Percentiles rank a stretch among this genome's conserved stretches.
Evolutionary conservation across 2,888 invertebrate genomes (phyloP).

Genomic region (Morpho deidamia): DNA sequence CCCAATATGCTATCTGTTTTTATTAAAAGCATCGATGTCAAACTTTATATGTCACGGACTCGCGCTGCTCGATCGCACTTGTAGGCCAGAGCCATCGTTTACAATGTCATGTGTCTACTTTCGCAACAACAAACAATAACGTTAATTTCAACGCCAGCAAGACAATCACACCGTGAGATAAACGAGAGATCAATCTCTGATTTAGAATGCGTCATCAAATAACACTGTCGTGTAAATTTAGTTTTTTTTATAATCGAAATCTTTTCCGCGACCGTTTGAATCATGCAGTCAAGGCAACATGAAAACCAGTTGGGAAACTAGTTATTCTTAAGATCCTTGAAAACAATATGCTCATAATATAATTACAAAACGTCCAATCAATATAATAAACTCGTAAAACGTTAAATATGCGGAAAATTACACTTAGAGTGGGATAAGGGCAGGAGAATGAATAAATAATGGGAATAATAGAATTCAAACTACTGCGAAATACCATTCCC

Average conservation of each 20-base stretch:
- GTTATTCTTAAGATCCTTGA: constrained; percentile 37
- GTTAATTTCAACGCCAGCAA: constrained; percentile 26
- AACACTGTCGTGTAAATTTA: background rate
- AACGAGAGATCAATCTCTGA: constrained; percentile 7
- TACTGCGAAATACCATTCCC: no score
- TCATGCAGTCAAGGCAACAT: constrained; percentile 21
- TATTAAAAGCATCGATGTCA: constrained; percentile 46
- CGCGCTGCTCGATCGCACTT: constrained; percentile 70
- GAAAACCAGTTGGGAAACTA: constrained; percentile 32
- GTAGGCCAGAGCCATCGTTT: constrained; percentile 70
- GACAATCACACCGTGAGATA: constrained; percentile 15
- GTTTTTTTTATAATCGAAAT: constrained; percentile 10
- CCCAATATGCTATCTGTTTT: constrained; percentile 17
- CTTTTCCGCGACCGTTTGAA: constrained; percentile 19
- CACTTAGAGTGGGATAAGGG: no score
- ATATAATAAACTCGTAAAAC: no score
- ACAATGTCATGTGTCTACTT: constrained; percentile 74
- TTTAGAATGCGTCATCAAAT: constrained; percentile 1
- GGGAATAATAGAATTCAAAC: no score
- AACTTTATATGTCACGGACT: constrained; percentile 71
- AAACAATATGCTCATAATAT: constrained; percentile 4
- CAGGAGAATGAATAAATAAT: no score
- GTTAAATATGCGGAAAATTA: no score
- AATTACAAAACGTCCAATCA: background rate
- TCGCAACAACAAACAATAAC: constrained; percentile 62